Percentiles rank a stretch among this genome's conserved stretches.
These are phyloP conservation scores for Gymnosoma rotundatum DNA, from an alignment of 2,888 invertebrate genomes.

Conservation along the genomic window DNA sequence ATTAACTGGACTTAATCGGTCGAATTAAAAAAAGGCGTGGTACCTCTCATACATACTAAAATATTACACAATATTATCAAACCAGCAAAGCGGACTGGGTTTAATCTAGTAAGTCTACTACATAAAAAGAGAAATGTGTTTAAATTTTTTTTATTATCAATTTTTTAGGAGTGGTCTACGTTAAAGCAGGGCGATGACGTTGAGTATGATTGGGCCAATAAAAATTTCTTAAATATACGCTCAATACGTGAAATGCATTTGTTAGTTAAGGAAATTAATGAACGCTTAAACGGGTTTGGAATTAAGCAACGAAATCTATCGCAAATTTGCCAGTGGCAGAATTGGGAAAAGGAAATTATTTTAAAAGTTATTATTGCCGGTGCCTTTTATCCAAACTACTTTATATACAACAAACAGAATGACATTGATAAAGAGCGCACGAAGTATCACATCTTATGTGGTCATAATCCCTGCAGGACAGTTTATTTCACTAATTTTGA, in stretches of 20 bases:
- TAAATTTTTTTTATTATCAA: not conserved
- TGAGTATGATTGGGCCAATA: conserved; percentile 87
- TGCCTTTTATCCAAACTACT: conserved; percentile 97
- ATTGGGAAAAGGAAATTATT: conserved; percentile 84
- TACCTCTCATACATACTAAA: too few species aligned
- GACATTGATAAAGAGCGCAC: conserved; percentile 86
- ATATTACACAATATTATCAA: too few species aligned
- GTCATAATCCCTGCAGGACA: conserved; percentile 89
- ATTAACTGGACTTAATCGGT: too few species aligned
- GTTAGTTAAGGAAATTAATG: conserved; percentile 87
- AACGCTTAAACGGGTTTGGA: conserved; percentile 85
- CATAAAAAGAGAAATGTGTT: too few species aligned
- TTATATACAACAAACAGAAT: conserved; percentile 84
- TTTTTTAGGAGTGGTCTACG: conserved; percentile 86
- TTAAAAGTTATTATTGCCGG: conserved; percentile 85
- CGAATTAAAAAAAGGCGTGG: too few species aligned
- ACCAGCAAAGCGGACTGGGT: too few species aligned
- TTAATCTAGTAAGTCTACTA: too few species aligned
- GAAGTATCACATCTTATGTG: conserved; percentile 86
- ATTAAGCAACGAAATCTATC: conserved; percentile 84
- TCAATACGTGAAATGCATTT: conserved; percentile 88
- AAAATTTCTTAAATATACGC: conserved; percentile 87
- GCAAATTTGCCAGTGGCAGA: conserved; percentile 80
- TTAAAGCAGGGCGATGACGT: conserved; percentile 84
- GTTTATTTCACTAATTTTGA: conserved; percentile 87